Conservation (phyloP, 2,888 invertebrate species). For the Blastobasis lacticolella region DNA sequence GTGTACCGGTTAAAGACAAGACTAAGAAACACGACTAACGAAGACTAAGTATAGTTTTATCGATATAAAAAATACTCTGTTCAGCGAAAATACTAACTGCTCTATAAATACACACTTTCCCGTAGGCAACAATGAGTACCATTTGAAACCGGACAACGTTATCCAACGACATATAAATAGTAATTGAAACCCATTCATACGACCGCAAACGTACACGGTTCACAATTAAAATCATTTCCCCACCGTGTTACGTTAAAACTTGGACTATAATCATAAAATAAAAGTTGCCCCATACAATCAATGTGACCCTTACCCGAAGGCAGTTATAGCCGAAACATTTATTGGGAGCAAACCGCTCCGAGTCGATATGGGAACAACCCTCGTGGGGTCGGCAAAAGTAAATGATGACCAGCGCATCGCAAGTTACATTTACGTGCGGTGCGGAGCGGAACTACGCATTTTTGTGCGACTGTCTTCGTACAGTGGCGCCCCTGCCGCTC, state of each 20-base stretch:
- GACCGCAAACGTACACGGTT: constrained; percentile 7
- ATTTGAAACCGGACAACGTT: too few species aligned
- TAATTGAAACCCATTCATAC: constrained; percentile 6
- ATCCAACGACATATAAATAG: constrained; percentile 4
- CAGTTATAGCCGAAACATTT: neutral
- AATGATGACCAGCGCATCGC: constrained; percentile 15
- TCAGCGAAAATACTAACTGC: too few species aligned
- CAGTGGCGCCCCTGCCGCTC: too few species aligned
- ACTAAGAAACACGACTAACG: too few species aligned
- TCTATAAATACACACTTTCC: too few species aligned
- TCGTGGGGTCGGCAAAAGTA: constrained; percentile 27
- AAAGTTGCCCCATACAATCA: constrained; percentile 33
- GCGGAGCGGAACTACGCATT: neutral
- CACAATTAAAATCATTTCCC: constrained; percentile 17
- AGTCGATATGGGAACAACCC: constrained; percentile 32
- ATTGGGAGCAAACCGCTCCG: constrained; percentile 8
- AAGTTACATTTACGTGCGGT: neutral
- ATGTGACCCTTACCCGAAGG: constrained; percentile 1
- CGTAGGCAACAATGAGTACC: too few species aligned
- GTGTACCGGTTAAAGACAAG: too few species aligned
- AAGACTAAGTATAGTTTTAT: too few species aligned
- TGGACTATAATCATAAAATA: constrained; percentile 33
- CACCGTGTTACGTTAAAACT: constrained; percentile 17
- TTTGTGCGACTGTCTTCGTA: too few species aligned
- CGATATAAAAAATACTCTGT: too few species aligned